These are phyloP conservation scores for Sinopyrophorus schimmeli DNA, from an alignment of 2,888 invertebrate species.

Conservation along the genomic window DNA sequence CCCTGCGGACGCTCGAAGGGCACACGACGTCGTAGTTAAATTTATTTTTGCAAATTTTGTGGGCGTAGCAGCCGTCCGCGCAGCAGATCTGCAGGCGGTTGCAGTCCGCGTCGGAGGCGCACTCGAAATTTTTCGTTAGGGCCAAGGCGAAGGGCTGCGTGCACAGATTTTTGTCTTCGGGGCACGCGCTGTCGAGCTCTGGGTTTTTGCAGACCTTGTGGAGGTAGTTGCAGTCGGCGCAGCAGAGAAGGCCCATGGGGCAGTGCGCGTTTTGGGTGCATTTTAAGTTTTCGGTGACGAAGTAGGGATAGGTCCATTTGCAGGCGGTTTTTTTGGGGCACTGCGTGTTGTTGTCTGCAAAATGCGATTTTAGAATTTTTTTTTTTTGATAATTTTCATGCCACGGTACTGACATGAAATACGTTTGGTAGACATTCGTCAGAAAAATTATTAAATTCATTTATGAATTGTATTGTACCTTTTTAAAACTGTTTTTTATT, in stretches of 20 bases:
- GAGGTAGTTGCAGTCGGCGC: conserved; percentile 11
- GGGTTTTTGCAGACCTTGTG: conserved; percentile 17
- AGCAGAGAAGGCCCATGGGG: conserved; percentile 13
- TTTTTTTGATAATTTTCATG: conserved; percentile 3
- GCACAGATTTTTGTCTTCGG: conserved; percentile 3
- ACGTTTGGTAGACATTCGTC: too few relatives aligned
- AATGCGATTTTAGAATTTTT: not conserved
- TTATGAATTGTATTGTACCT: too few relatives aligned
- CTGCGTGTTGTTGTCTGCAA: too few relatives aligned
- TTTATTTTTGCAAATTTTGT: conserved; percentile 11
- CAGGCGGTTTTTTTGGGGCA: conserved; percentile 3
- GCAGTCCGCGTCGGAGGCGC: not conserved
- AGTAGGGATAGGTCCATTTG: not conserved
- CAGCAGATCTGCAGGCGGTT: not conserved
- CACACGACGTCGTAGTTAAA: not conserved
- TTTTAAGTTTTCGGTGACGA: not conserved
- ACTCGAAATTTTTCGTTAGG: conserved; percentile 3
- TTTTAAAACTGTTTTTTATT: too few relatives aligned
- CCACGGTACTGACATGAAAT: too few relatives aligned
- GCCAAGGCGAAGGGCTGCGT: not conserved
- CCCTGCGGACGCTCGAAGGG: not conserved
- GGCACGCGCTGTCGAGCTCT: conserved; percentile 2
- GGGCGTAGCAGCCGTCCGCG: conserved; percentile 7
- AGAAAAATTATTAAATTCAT: too few relatives aligned
- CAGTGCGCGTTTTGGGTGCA: conserved; percentile 14